Evolutionary conservation across 1,140 invertebrate genomes (phyloP).

Genomic region (Heliconius nattereri): DNA sequence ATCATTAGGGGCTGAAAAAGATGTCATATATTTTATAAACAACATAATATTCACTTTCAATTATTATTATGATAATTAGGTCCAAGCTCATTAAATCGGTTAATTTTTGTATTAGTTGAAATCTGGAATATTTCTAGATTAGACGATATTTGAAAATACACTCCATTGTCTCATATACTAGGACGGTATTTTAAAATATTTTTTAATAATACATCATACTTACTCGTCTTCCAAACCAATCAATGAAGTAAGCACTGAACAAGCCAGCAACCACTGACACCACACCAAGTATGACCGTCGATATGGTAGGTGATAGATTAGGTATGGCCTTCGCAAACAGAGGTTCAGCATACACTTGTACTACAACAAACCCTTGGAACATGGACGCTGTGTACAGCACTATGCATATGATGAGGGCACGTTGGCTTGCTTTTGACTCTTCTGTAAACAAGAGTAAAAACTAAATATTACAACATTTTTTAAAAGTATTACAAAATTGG

Average conservation of each 20-base stretch:
- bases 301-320: conserved; percentile 44
- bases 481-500: not conserved
- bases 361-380: conserved; percentile 56
- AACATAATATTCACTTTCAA: not conserved
- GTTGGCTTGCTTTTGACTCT: conserved; percentile 43
- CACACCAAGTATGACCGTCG: conserved; percentile 47
- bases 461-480: not conserved
- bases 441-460: conserved; percentile 33
- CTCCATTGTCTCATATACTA: too few species aligned
- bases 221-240: conserved; percentile 52
- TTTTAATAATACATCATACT: not conserved
- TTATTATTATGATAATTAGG: too few species aligned
- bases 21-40: not conserved
- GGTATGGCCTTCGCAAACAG: conserved; percentile 52
- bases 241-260: conserved; percentile 50
- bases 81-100: too few species aligned
- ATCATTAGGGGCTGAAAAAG: conserved; percentile 54
- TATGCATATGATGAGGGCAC: conserved; percentile 42
- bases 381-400: conserved; percentile 44
- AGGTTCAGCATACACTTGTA: conserved; percentile 57
- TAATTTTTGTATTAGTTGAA: too few species aligned
- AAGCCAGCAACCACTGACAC: conserved; percentile 43
- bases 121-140: too few species aligned
- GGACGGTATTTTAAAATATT: too few species aligned
- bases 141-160: too few species aligned